phyloP scores from a whole-genome alignment of 2,113 vertebrate genomes.

The Lasiurus cinereus region DNA sequence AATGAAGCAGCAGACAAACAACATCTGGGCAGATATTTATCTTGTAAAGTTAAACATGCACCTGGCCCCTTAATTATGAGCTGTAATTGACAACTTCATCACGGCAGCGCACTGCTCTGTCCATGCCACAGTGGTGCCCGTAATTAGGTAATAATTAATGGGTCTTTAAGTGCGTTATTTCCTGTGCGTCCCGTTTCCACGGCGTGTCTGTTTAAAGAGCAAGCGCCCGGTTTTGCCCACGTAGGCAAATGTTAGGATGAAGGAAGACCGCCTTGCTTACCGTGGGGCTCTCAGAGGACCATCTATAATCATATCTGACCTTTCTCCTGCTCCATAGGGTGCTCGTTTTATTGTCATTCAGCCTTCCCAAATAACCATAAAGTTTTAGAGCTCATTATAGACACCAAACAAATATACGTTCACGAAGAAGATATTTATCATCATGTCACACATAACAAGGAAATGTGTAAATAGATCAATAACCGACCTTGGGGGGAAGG shows the following conservation, averaged over 20 bases:
- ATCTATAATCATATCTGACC: constrained; percentile 13
- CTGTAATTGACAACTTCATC: constrained; percentile 86
- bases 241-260: constrained; percentile 32
- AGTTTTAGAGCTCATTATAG: neutral
- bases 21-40: constrained; percentile 86
- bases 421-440: neutral
- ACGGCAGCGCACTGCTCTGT: constrained; percentile 80
- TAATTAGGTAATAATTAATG: constrained; percentile 88
- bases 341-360: constrained; percentile 28
- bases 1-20: constrained; percentile 84
- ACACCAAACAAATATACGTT: neutral
- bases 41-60: constrained; percentile 88
- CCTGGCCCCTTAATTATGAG: constrained; percentile 87
- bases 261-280: constrained; percentile 23
- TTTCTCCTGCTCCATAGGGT: constrained; percentile 3
- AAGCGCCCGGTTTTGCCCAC: constrained; percentile 46
- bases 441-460: neutral
- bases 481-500: neutral
- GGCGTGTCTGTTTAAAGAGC: constrained; percentile 72
- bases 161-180: constrained; percentile 81
- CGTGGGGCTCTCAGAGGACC: constrained; percentile 13
- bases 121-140: constrained; percentile 79
- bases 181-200: constrained; percentile 80
- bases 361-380: constrained; percentile 18
- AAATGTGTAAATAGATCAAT: constrained; percentile 32